Base-by-base conservation (phyloP, 2,113 vertebrate species). In the Scartelaos histophorus region DNA sequence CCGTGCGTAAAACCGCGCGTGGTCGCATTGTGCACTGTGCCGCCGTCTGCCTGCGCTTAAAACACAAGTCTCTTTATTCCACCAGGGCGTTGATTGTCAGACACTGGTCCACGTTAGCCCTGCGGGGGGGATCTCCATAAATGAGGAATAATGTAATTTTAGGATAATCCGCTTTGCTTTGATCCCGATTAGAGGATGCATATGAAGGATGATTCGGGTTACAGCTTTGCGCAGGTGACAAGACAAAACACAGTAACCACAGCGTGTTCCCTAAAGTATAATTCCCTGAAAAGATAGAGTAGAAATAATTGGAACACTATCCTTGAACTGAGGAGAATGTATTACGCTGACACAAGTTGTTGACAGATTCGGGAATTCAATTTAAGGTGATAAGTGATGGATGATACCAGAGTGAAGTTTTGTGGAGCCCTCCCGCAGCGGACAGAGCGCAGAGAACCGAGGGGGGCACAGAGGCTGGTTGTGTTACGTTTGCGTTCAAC, bases 1-100 rank as follows among this genome's bases (percentile, higher is more conserved):
- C 69, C 46, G 82, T 67, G 85, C 80, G 81, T 79, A 87, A 85
- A 85, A 64, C 61, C 21, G 84, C 81, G 87, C 84, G 89, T 81
- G 83, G 54, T 82, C 86, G 76, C 79, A 65, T 79, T 35, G 75
- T 19, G 53, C 72, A 79, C 74, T 86, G 56, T 58, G 73, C 83
- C 68, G 10, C 67, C 47, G 68, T 54, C 70, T 29, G 22, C 17
- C 73, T 38, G 17, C 43, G 43, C 64, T 66, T 19, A 53, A 53
- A 19, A 53, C 51, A 51, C 19, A 38, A 57, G 73, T 73, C 43
- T 22, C 70, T 73, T 35, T 35, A 47, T 76, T n/a, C 79, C 79
- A 70, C 82, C 65, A 12, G 61, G 69, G 1, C 22, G n/a, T 76
- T 29, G 45, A 15, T 19, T 49, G 76, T 71, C 85, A 82, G 71